Conservation (phyloP, 2,888 invertebrate genomes). For the Pseudococcus jackbeardsleyi region DNA sequence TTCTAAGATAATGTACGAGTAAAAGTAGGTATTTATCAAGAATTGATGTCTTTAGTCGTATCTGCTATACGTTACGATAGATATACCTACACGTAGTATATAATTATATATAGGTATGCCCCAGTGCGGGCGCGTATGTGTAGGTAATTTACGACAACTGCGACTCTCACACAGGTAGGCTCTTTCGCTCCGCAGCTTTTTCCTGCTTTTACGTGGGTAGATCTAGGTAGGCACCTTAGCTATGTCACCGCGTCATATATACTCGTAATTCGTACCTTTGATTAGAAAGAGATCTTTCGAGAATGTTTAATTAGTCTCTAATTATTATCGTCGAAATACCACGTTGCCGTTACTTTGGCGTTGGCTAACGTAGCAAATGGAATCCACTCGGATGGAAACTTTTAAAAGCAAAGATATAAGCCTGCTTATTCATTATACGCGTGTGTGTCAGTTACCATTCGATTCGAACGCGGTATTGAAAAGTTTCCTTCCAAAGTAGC, state of each 20-base stretch:
- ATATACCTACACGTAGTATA: not conserved
- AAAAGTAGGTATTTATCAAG: not conserved
- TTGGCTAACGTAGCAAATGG: not conserved
- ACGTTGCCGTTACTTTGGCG: not conserved
- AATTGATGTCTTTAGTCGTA: conserved; percentile 6
- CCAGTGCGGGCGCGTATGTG: too few relatives aligned
- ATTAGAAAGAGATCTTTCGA: not conserved
- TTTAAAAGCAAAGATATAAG: conserved; percentile 5
- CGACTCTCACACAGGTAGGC: too few relatives aligned
- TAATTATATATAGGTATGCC: too few relatives aligned
- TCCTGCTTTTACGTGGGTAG: not conserved
- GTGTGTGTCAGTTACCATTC: not conserved
- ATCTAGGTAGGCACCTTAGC: too few relatives aligned
- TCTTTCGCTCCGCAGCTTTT: not conserved
- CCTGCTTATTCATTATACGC: not conserved
- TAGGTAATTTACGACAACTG: too few relatives aligned
- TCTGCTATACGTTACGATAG: not conserved
- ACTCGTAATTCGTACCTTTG: not conserved
- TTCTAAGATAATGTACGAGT: not conserved
- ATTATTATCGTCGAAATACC: not conserved
- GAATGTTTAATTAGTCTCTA: conserved; percentile 2
- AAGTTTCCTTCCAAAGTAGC: not conserved
- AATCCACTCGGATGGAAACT: not conserved
- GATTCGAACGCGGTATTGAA: not conserved
- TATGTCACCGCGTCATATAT: too few relatives aligned